Percentiles rank a stretch among this genome's conserved stretches.
Conservation (phyloP, 2,888 invertebrate genomes). For the Protodeltote pygarga region DNA sequence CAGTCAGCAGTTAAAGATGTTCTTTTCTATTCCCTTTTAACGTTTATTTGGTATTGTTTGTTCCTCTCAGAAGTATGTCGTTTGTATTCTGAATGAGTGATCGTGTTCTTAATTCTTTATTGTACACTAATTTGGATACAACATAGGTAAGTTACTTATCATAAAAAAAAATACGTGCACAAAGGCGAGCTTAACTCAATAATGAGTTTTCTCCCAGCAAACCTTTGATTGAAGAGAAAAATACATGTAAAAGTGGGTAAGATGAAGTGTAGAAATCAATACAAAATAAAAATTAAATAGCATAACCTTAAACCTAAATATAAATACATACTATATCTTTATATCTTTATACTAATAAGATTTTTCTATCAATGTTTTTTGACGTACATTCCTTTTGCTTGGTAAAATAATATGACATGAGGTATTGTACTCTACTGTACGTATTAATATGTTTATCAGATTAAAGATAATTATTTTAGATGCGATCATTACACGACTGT, state of each 20-base stretch:
- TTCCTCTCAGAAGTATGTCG: slow-evolving; percentile 5
- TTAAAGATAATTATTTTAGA: slow-evolving; percentile 24
- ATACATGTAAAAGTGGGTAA: too few relatives aligned
- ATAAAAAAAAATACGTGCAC: too few relatives aligned
- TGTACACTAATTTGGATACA: too few relatives aligned
- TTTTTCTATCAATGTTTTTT: slow-evolving; percentile 12
- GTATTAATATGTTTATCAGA: slow-evolving; percentile 8
- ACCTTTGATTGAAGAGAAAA: too few relatives aligned
- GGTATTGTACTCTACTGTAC: slow-evolving; percentile 13
- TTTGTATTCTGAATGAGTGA: slow-evolving; percentile 35
- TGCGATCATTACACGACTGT: background rate
- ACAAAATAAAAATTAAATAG: too few relatives aligned
- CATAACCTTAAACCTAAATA: too few relatives aligned
- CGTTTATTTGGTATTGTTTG: slow-evolving; percentile 12
- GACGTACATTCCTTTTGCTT: slow-evolving; percentile 34
- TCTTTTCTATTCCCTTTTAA: background rate
- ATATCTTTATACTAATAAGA: slow-evolving; percentile 28
- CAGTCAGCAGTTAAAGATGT: background rate
- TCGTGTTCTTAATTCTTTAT: too few relatives aligned
- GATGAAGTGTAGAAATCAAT: too few relatives aligned
- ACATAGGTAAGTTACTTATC: too few relatives aligned
- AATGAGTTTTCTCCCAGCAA: too few relatives aligned
- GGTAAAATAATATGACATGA: slow-evolving; percentile 20
- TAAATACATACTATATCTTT: too few relatives aligned
- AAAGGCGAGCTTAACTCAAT: too few relatives aligned